Evolutionary conservation across 2,888 invertebrate species (phyloP).

Genomic region (Dexiosoma caninum): DNA sequence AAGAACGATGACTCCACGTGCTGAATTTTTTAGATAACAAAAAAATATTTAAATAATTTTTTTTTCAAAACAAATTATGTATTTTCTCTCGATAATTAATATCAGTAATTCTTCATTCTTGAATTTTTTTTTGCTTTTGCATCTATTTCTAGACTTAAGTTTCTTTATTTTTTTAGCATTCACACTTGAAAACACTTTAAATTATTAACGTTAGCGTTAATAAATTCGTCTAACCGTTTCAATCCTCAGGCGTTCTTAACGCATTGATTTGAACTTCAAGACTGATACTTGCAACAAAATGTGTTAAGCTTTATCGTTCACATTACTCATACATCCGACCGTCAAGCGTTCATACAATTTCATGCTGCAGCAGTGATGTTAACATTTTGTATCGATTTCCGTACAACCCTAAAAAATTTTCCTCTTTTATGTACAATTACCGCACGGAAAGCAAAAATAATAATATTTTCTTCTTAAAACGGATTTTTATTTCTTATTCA

Average conservation of each 20-base stretch:
- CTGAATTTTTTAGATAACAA: neutral
- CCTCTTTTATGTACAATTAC: too few relatives aligned
- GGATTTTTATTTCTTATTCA: too few relatives aligned
- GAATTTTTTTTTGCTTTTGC: neutral
- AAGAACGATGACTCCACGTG: neutral
- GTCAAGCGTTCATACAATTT: too few relatives aligned
- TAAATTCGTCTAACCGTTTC: neutral
- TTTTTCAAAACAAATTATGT: neutral
- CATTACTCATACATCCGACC: neutral
- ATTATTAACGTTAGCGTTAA: neutral
- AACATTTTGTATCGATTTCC: too few relatives aligned
- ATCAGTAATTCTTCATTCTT: neutral
- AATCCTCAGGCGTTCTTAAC: neutral
- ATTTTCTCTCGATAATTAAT: neutral
- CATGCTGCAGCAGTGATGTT: too few relatives aligned
- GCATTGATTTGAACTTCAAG: constrained; percentile 25
- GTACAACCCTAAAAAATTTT: too few relatives aligned
- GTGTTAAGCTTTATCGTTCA: constrained; percentile 18
- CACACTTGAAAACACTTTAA: neutral
- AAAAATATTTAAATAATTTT: neutral
- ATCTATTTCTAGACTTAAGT: neutral
- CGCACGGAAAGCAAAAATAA: too few relatives aligned
- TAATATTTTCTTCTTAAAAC: too few relatives aligned
- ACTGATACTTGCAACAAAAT: constrained; percentile 26
- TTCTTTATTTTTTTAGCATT: too few relatives aligned